Percentiles rank a stretch among this genome's conserved stretches.
Conservation (phyloP, 2,797 vertebrate species). For the Carduelis carduelis region DNA sequence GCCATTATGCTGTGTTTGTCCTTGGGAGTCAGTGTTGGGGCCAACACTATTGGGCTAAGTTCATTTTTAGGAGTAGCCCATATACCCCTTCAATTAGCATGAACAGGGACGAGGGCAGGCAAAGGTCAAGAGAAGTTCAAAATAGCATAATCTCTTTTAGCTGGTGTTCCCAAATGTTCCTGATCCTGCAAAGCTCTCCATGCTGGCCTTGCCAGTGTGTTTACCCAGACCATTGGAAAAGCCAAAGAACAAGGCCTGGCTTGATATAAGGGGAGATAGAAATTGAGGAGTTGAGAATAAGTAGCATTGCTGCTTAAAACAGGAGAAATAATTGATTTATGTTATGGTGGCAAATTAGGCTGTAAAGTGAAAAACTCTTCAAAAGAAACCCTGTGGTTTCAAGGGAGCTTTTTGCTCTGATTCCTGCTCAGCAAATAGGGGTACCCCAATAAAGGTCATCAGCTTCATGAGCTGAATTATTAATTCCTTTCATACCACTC, state of each 20-base stretch:
- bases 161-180: conserved; percentile 71
- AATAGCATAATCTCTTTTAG: conserved; percentile 77
- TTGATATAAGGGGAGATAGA: conserved; percentile 78
- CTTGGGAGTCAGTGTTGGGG: background rate
- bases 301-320: conserved; percentile 82
- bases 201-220: background rate
- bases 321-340: conserved; percentile 89
- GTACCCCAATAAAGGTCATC: conserved; percentile 77
- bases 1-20: background rate
- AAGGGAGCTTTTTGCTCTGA: conserved; percentile 66
- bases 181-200: conserved; percentile 60
- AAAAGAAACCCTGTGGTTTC: conserved; percentile 73
- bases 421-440: conserved; percentile 74
- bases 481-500: conserved; percentile 78
- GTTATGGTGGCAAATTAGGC: conserved; percentile 84
- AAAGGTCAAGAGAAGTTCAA: conserved; percentile 88
- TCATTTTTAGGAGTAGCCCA: conserved; percentile 77
- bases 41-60: conserved; percentile 72
- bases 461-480: conserved; percentile 74
- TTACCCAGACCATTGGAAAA: conserved; percentile 81
- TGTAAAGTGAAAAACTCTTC: conserved; percentile 85
- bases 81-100: conserved; percentile 58
- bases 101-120: conserved; percentile 81
- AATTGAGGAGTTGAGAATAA: conserved; percentile 79
- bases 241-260: conserved; percentile 75